Conservation (phyloP, 2,888 invertebrate species). For the Plebejus anna region DNA sequence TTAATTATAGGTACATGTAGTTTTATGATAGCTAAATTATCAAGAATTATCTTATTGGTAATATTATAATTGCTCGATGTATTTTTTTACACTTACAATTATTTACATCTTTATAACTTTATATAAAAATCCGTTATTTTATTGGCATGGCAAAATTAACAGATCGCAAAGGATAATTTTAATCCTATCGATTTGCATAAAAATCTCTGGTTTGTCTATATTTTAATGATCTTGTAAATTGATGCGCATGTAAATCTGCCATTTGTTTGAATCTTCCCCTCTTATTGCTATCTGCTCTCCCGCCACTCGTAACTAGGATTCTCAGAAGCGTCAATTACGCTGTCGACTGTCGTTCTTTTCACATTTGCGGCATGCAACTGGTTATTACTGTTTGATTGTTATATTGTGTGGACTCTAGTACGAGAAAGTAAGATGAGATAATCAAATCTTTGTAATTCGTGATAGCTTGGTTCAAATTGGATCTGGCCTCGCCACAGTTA, state of each 20-base stretch:
- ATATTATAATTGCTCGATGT: background rate
- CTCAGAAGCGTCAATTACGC: conserved; percentile 39
- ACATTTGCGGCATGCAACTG: conserved; percentile 36
- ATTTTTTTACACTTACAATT: background rate
- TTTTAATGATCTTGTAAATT: background rate
- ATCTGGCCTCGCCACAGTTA: background rate
- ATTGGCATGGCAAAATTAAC: background rate
- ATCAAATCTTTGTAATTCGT: conserved; percentile 1
- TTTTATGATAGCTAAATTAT: background rate
- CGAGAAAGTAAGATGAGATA: conserved; percentile 9
- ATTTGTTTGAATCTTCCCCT: background rate
- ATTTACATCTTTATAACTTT: background rate
- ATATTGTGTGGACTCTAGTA: conserved; percentile 23
- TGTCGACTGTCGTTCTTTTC: conserved; percentile 38
- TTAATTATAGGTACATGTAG: no score
- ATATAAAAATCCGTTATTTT: background rate
- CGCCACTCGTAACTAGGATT: conserved; percentile 36
- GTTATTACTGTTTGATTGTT: conserved; percentile 40
- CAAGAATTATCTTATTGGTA: background rate
- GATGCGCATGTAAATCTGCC: background rate
- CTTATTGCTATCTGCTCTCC: conserved; percentile 16
- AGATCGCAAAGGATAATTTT: background rate
- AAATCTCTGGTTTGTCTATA: background rate
- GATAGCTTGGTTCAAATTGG: background rate
- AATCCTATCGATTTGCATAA: background rate